Evolutionary conservation across 30 jellyfish, hydroid and myxozoan genomes (phyloP), one percentile per base, ranked within the genome.

Genomic region (Hydractinia echinata): DNA sequence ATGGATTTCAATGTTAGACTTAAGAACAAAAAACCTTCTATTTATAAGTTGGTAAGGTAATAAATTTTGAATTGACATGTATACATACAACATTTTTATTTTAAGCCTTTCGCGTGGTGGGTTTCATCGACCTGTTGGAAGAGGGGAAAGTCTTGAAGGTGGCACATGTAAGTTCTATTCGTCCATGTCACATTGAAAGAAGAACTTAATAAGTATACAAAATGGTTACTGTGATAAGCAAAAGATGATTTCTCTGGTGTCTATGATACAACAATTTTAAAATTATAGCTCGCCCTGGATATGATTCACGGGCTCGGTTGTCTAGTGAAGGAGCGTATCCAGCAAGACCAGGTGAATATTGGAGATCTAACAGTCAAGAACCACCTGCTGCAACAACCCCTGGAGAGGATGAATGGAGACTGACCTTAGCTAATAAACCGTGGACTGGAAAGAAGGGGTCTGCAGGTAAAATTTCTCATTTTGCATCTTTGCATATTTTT

Each of bases 111-210:
- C 15, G 0, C 72, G 87, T 8, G 87, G 87, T 50, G 85, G 84
- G 8, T 80, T 21, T 16, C 87, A 80, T 50, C 66, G 87, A 16
- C 84, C 84, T 11, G 87, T 80, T 20, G 88, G 95, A 3, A 85
- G 95, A 81, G 95, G 95, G 52, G 95, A 91, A 9, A 89, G 95
- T 69, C 7, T 85, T n/a, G 97, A 85, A 53, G 84, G 94, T 8
- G 53, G 94, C 54, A 86, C 90, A 16, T 87, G 85, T 79, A 60
- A 54, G 85, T 18, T 54, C 6, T 72, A 19, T 13, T 8, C 4
- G 44, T 30, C 44, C 44, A 30, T 30, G 44, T 30, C 44, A 30
- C 44, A 30, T 30, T 30, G 44, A 30, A 30, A 30, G 44, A 30
- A 30, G 44, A 30, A 30, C 44, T 30, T 30, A 2, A 2, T 30